phyloP scores from a whole-genome alignment of 1,140 invertebrate genomes.

The Spodoptera frugiperda region DNA sequence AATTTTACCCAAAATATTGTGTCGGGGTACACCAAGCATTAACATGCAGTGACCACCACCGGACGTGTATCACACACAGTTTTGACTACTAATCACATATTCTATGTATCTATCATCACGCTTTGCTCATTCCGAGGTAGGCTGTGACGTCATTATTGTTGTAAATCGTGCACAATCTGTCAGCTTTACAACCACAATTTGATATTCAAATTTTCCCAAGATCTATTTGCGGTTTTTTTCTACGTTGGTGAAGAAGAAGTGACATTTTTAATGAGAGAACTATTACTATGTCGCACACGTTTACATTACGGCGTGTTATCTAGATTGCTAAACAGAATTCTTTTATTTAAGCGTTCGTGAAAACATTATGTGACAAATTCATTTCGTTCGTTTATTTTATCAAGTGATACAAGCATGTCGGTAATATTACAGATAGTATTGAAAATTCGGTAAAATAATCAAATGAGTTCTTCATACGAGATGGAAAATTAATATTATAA shows the following conservation, averaged over 20 bases:
- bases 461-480: too few relatives aligned
- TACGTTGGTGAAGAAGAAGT: too few relatives aligned
- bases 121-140: neutral
- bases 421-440: too few relatives aligned
- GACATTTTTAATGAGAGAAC: too few relatives aligned
- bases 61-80: neutral
- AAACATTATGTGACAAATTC: too few relatives aligned
- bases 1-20: too few relatives aligned
- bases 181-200: neutral
- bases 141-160: neutral
- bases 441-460: too few relatives aligned
- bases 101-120: constrained; percentile 2
- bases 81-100: constrained; percentile 12
- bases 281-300: constrained; percentile 56
- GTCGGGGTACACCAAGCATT: neutral
- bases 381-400: too few relatives aligned
- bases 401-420: too few relatives aligned
- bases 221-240: neutral
- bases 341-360: constrained; percentile 10
- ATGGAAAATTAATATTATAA: too few relatives aligned
- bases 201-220: neutral
- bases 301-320: constrained; percentile 53
- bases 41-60: constrained; percentile 2
- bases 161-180: neutral
- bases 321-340: constrained; percentile 56